A percentile compares a stretch with the other conserved stretches of the same genome.
phyloP scores from a whole-genome alignment of 2,113 vertebrate species.

The Scomber japonicus region DNA sequence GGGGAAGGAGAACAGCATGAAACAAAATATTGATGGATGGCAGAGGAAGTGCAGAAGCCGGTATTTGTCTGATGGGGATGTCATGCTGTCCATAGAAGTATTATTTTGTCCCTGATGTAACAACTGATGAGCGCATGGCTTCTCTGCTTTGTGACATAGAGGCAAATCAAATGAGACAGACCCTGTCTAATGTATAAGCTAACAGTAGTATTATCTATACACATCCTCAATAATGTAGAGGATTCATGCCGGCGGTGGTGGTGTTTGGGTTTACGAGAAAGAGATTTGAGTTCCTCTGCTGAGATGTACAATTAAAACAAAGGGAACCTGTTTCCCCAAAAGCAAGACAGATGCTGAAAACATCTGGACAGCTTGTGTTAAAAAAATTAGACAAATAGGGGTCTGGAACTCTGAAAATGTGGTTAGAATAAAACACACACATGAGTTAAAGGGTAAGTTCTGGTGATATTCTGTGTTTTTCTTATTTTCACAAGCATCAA shows the following conservation, averaged over 20 bases:
- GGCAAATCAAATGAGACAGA: slow-evolving; percentile 34
- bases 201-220: slow-evolving; percentile 16
- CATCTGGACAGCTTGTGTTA: no score
- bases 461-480: no score
- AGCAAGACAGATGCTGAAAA: neutral
- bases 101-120: slow-evolving; percentile 35
- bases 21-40: slow-evolving; percentile 45
- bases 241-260: neutral
- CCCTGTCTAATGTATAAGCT: slow-evolving; percentile 11
- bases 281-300: neutral
- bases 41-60: slow-evolving; percentile 28
- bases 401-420: no score
- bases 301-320: neutral
- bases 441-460: no score
- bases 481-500: no score
- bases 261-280: neutral
- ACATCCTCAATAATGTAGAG: slow-evolving; percentile 4
- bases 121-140: slow-evolving; percentile 14
- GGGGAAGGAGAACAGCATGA: slow-evolving; percentile 33
- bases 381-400: no score
- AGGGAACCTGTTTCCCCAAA: neutral
- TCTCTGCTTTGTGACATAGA: slow-evolving; percentile 19
- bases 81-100: slow-evolving; percentile 38
- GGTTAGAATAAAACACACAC: no score
- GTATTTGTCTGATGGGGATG: slow-evolving; percentile 43